phyloP scores from a whole-genome alignment of 2,888 invertebrate species.

The Xylophagus ater region DNA sequence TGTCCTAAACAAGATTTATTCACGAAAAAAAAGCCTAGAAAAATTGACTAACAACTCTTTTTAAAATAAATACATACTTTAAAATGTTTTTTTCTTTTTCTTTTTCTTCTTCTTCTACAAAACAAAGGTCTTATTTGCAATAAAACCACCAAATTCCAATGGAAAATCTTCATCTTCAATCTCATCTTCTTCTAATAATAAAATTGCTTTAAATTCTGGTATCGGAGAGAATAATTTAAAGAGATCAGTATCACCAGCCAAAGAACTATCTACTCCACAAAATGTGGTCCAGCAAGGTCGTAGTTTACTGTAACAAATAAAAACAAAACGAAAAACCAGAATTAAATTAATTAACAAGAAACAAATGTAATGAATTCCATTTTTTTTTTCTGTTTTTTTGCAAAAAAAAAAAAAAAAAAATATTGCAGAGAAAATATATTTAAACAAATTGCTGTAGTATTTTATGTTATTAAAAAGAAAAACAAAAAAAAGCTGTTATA shows the following conservation, averaged over 20 bases:
- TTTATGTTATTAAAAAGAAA: no score
- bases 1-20: no score
- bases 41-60: not conserved
- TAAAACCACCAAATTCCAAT: constrained; percentile 2
- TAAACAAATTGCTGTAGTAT: no score
- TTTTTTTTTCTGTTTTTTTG: no score
- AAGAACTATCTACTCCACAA: constrained; percentile 8
- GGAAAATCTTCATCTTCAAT: constrained; percentile 7
- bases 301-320: constrained; percentile 11
- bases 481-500: no score
- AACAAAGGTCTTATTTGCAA: constrained; percentile 1
- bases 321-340: no score
- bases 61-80: not conserved
- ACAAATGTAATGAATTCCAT: no score
- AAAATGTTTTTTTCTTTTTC: constrained; percentile 5
- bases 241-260: constrained; percentile 10
- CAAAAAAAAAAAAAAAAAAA: no score
- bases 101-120: not conserved
- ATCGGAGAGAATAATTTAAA: constrained; percentile 6
- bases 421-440: no score
- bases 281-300: constrained; percentile 7
- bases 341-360: no score
- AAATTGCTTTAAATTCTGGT: not conserved
- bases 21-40: no score
- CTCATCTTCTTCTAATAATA: constrained; percentile 2